A percentile compares a stretch with the other conserved stretches of the same genome.
Evolutionary conservation across 2,797 vertebrate genomes (phyloP).

Genomic region (Petrocephalus schoutedeni): DNA sequence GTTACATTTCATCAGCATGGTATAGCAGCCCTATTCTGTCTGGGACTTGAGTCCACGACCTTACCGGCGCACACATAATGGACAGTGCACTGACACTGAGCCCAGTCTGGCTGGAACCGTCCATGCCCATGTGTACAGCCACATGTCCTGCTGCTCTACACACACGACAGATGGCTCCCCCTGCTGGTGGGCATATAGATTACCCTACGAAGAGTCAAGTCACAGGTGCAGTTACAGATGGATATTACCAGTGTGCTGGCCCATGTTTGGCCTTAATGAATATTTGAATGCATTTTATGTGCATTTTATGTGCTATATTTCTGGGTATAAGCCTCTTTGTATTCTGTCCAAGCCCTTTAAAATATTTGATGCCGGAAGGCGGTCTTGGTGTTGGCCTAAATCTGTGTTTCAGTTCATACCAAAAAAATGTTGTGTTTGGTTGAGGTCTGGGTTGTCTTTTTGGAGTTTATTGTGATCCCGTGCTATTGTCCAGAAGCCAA

Average conservation of each 20-base stretch:
- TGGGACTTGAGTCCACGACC: not conserved
- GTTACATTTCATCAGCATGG: not conserved
- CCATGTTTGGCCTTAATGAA: conserved; percentile 1
- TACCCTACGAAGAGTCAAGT: not conserved
- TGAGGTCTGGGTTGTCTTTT: not conserved
- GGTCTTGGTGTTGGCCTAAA: not conserved
- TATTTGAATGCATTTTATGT: not conserved
- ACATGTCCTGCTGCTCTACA: not conserved
- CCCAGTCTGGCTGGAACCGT: not conserved
- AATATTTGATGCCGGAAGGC: not conserved
- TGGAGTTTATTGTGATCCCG: not conserved
- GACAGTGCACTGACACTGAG: not conserved
- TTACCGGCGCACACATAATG: not conserved
- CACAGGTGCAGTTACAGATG: not conserved
- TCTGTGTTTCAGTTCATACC: not conserved
- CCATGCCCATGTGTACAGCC: not conserved
- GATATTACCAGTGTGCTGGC: not conserved
- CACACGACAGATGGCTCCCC: not conserved
- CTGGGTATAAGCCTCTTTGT: not conserved
- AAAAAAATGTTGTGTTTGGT: not conserved
- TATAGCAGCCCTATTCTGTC: not conserved
- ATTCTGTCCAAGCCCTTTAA: not conserved
- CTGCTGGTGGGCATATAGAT: not conserved
- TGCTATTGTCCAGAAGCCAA: not conserved
- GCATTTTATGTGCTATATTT: not conserved